phyloP scores from a whole-genome alignment of 2,797 vertebrate genomes.

The Carapus acus region DNA sequence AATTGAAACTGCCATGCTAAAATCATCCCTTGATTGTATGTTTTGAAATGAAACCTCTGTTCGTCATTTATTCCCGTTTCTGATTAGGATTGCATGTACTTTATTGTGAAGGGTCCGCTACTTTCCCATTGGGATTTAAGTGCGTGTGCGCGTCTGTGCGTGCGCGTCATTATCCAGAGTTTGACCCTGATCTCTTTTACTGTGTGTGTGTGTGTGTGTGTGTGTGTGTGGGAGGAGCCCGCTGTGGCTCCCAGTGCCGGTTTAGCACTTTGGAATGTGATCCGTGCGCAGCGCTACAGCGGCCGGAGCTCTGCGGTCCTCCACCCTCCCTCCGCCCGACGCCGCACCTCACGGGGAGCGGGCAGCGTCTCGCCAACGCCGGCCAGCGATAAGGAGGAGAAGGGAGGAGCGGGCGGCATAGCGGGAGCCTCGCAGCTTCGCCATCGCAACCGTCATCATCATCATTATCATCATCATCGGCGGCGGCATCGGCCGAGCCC shows the following conservation, averaged over 20 bases:
- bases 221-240: conserved; percentile 47
- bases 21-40: no score
- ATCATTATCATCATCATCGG: no score
- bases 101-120: no score
- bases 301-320: conserved; percentile 59
- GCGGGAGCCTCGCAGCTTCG: conserved; percentile 47
- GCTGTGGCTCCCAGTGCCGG: conserved; percentile 50
- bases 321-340: conserved; percentile 36
- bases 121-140: no score
- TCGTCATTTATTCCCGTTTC: no score
- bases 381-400: conserved; percentile 27
- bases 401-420: conserved; percentile 21
- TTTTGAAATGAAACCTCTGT: no score
- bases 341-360: conserved; percentile 41
- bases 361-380: conserved; percentile 20
- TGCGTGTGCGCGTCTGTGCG: no score
- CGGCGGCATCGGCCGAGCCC: conserved; percentile 18
- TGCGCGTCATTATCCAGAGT: neutral
- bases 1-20: no score
- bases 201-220: no score
- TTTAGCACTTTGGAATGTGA: conserved; percentile 71
- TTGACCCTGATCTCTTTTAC: conserved; percentile 4
- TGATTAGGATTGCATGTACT: no score
- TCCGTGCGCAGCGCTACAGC: conserved; percentile 49
- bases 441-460: no score